These are phyloP conservation scores for Zeus faber DNA, from an alignment of 2,113 vertebrate genomes.

Conservation along the genomic window DNA sequence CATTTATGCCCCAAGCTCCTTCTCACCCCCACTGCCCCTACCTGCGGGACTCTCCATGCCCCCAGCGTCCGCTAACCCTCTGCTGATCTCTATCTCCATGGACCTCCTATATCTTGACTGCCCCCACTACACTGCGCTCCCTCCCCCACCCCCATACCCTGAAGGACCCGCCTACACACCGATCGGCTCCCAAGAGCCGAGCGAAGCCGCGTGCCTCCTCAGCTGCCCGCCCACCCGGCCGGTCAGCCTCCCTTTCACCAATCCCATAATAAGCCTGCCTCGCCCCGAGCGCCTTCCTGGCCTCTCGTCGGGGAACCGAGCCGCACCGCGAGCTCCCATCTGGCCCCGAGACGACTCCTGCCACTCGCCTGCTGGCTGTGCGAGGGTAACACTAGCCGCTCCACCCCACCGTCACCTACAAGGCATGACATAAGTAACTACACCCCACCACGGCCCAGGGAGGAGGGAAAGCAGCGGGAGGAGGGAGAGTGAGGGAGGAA, in stretches of 20 bases:
- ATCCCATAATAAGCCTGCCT: too few species aligned
- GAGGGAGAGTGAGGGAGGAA: neutral
- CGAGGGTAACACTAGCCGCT: neutral
- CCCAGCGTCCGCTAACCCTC: slow-evolving; percentile 7
- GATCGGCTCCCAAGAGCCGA: too few species aligned
- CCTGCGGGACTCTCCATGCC: slow-evolving; percentile 3
- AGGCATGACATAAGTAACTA: neutral
- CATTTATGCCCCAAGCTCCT: slow-evolving; percentile 8
- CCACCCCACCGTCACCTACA: neutral
- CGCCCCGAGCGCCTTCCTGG: too few species aligned
- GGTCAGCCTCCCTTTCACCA: too few species aligned
- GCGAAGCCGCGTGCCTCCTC: too few species aligned
- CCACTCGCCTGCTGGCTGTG: slow-evolving; percentile 36
- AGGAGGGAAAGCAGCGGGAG: neutral
- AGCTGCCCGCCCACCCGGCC: too few species aligned
- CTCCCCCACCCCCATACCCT: too few species aligned
- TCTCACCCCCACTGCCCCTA: neutral
- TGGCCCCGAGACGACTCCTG: slow-evolving; percentile 44
- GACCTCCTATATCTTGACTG: too few species aligned
- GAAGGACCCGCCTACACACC: too few species aligned
- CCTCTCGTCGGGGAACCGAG: too few species aligned
- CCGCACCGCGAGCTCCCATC: slow-evolving; percentile 47
- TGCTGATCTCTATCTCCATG: neutral
- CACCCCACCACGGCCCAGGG: neutral
- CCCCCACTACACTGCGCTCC: too few species aligned